phyloP scores from a whole-genome alignment of 2,888 invertebrate genomes.

The Aphelenchoides bicaudatus region DNA sequence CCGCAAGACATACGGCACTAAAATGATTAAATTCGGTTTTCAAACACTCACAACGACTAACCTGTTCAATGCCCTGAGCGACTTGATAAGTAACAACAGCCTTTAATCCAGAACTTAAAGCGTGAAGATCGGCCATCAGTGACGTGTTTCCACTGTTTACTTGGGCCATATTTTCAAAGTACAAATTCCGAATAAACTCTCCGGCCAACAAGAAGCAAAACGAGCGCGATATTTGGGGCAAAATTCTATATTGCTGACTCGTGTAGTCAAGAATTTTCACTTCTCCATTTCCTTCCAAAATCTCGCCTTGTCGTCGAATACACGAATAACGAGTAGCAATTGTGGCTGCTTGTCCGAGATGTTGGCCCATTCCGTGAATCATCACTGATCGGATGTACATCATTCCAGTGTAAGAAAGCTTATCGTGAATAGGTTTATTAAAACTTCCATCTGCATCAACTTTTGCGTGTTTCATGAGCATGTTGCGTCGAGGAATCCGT shows the following conservation, averaged over 20 bases:
- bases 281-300: slow-evolving; percentile 70
- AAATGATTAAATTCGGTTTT: too few species aligned
- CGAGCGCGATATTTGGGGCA: slow-evolving; percentile 66
- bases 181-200: neutral
- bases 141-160: slow-evolving; percentile 15
- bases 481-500: slow-evolving; percentile 78
- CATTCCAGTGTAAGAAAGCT: slow-evolving; percentile 68
- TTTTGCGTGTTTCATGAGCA: slow-evolving; percentile 27
- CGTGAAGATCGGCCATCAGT: slow-evolving; percentile 72
- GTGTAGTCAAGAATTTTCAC: slow-evolving; percentile 86
- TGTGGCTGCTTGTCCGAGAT: slow-evolving; percentile 78
- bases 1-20: slow-evolving; percentile 84
- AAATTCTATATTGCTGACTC: slow-evolving; percentile 86
- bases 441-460: slow-evolving; percentile 62
- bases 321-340: slow-evolving; percentile 87
- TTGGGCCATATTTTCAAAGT: slow-evolving; percentile 13
- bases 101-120: slow-evolving; percentile 84
- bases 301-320: slow-evolving; percentile 81
- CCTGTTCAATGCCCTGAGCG: slow-evolving; percentile 63
- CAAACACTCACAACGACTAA: too few species aligned
- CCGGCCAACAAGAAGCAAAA: slow-evolving; percentile 41
- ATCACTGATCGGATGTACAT: slow-evolving; percentile 85
- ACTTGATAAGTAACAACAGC: slow-evolving; percentile 77
- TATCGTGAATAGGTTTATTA: slow-evolving; percentile 20
- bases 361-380: slow-evolving; percentile 74